These are phyloP conservation scores for Epinephelus malabaricus DNA, from an alignment of 2,797 vertebrate genomes.

Conservation along the genomic window DNA sequence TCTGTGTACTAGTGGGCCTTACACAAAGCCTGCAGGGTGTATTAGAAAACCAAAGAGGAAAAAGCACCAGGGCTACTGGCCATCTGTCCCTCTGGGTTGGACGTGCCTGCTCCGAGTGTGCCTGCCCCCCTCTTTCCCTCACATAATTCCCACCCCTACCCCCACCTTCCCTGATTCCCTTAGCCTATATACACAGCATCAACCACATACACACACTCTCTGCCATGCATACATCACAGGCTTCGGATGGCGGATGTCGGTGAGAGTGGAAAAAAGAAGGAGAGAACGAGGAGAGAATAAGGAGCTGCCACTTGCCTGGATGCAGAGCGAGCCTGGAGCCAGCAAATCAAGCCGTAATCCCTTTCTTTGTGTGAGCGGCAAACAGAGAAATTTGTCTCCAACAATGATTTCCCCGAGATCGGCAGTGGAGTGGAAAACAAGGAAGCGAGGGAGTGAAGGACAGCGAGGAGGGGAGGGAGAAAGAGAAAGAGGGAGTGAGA, in stretches of 20 bases:
- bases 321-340: constrained; percentile 81
- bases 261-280: constrained; percentile 53
- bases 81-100: constrained; percentile 94
- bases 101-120: constrained; percentile 79
- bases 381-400: constrained; percentile 88
- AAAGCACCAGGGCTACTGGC: constrained; percentile 86
- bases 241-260: constrained; percentile 68
- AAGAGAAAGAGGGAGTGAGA: constrained; percentile 37
- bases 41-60: constrained; percentile 87
- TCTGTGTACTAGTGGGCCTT: constrained; percentile 88
- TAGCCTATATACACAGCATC: constrained; percentile 84
- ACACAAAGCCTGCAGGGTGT: constrained; percentile 90
- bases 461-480: constrained; percentile 69
- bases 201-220: constrained; percentile 59
- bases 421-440: constrained; percentile 86
- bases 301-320: constrained; percentile 93
- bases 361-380: constrained; percentile 89
- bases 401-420: constrained; percentile 88
- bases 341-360: constrained; percentile 92
- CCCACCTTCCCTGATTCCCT: constrained; percentile 79
- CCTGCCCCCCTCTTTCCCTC: constrained; percentile 70
- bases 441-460: constrained; percentile 80
- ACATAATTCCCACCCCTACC: constrained; percentile 81
- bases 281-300: constrained; percentile 67
- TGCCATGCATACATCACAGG: constrained; percentile 70